Evolutionary conservation across 1,140 invertebrate genomes (phyloP).

Genomic region (Trachymyrmex septentrionalis): DNA sequence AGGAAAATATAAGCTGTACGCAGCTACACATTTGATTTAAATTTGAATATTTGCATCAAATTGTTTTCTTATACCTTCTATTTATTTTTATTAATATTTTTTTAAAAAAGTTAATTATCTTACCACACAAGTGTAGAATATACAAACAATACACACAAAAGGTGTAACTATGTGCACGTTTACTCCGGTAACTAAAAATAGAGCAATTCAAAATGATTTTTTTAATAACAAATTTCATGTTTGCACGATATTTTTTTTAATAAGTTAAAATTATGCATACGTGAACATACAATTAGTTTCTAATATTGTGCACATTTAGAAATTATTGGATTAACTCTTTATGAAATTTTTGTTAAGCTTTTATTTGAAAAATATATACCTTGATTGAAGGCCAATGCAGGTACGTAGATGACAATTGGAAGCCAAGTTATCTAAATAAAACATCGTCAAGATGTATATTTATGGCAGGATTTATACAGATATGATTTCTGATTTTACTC

Average conservation of each 20-base stretch:
- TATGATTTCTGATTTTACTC: conserved; percentile 78
- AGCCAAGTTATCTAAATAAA: conserved; percentile 89
- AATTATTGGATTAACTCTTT: background rate
- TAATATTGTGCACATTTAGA: background rate
- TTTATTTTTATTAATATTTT: conserved; percentile 9
- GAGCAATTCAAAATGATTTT: background rate
- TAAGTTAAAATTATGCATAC: background rate
- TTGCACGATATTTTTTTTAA: background rate
- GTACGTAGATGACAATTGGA: conserved; percentile 91
- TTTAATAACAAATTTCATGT: background rate
- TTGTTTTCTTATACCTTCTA: background rate
- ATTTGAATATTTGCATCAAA: background rate
- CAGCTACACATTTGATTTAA: no score
- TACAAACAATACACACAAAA: conserved; percentile 95
- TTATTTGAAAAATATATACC: conserved; percentile 83
- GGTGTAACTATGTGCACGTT: conserved; percentile 94
- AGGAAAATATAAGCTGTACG: no score
- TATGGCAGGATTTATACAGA: background rate
- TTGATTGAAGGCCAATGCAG: conserved; percentile 92
- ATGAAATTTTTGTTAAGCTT: conserved; percentile 9
- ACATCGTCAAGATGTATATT: conserved; percentile 25
- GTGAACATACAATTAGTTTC: background rate
- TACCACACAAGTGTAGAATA: conserved; percentile 96
- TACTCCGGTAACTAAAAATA: conserved; percentile 92
- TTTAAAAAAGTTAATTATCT: conserved; percentile 76